phyloP scores from a whole-genome alignment of 2,113 vertebrate genomes.

The Hyperopisus bebe region DNA sequence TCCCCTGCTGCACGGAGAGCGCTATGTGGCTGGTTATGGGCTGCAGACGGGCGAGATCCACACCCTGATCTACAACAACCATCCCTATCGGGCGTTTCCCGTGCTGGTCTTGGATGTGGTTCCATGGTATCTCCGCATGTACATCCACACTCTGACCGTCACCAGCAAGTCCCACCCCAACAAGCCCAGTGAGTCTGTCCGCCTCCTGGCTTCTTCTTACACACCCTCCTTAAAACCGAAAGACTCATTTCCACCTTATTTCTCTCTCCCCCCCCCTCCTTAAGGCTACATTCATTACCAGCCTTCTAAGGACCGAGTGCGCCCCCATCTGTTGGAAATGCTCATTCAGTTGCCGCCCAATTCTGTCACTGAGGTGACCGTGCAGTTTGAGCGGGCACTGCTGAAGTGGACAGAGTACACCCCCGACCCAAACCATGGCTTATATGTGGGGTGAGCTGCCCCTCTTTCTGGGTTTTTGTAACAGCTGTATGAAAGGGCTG shows the following conservation, averaged over 20 bases:
- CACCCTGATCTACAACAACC: constrained; percentile 85
- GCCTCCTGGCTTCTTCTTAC: not conserved
- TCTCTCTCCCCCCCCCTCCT: not conserved
- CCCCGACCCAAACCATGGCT: constrained; percentile 94
- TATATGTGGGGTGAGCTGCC: constrained; percentile 77
- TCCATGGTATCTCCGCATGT: constrained; percentile 93
- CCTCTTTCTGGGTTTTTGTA: not conserved
- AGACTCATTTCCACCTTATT: not conserved
- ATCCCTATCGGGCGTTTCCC: constrained; percentile 83
- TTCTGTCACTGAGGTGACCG: constrained; percentile 85
- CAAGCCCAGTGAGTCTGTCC: constrained; percentile 76
- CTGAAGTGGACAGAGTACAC: constrained; percentile 97
- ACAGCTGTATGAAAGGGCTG: not conserved
- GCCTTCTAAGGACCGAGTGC: constrained; percentile 83
- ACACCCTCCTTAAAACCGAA: not conserved
- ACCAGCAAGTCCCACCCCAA: constrained; percentile 86
- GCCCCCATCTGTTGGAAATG: constrained; percentile 93
- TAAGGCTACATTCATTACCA: constrained; percentile 96
- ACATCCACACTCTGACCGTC: constrained; percentile 86
- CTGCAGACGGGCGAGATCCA: constrained; percentile 87
- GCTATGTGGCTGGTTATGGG: constrained; percentile 86
- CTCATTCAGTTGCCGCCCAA: constrained; percentile 89
- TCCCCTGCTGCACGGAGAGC: constrained; percentile 79
- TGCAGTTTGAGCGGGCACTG: constrained; percentile 91
- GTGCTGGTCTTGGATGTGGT: constrained; percentile 84